Evolutionary conservation across 2,113 vertebrate genomes (phyloP).

Genomic region (Tachysurus vachellii): DNA sequence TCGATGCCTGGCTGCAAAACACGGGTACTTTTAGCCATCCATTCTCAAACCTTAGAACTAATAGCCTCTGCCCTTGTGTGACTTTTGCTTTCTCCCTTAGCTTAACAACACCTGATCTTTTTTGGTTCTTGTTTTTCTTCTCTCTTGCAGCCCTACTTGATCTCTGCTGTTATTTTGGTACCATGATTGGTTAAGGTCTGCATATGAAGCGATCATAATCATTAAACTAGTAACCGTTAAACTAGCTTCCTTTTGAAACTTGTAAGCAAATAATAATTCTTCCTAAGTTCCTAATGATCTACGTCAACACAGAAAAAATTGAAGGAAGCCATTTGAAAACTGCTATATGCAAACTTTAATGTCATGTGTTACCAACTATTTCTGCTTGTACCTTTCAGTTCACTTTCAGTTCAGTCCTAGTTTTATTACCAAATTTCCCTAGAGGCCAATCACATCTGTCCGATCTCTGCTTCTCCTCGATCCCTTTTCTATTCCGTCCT

Average conservation of each 20-base stretch:
- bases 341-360: conserved; percentile 47
- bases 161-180: conserved; percentile 27
- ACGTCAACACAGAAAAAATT: not conserved
- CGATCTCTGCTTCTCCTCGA: not conserved
- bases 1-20: conserved; percentile 64
- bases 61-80: conserved; percentile 43
- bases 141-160: not conserved
- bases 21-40: conserved; percentile 82
- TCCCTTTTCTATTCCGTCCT: not conserved
- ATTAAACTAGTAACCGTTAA: not conserved
- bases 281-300: not conserved
- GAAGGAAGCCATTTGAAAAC: conserved; percentile 50
- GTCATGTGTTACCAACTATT: conserved; percentile 48
- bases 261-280: conserved; percentile 30
- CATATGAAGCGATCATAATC: conserved; percentile 14
- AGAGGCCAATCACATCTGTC: conserved; percentile 1
- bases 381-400: not conserved
- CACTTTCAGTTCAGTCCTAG: not conserved
- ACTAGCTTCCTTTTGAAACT: conserved; percentile 21
- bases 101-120: conserved; percentile 15
- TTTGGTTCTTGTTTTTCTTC: not conserved
- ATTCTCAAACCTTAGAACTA: conserved; percentile 53
- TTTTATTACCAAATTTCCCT: conserved; percentile 4
- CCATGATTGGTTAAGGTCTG: conserved; percentile 47
- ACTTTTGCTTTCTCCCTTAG: conserved; percentile 37